phyloP scores from a whole-genome alignment of 2,797 vertebrate genomes.

The Sebastes iracundus region DNA sequence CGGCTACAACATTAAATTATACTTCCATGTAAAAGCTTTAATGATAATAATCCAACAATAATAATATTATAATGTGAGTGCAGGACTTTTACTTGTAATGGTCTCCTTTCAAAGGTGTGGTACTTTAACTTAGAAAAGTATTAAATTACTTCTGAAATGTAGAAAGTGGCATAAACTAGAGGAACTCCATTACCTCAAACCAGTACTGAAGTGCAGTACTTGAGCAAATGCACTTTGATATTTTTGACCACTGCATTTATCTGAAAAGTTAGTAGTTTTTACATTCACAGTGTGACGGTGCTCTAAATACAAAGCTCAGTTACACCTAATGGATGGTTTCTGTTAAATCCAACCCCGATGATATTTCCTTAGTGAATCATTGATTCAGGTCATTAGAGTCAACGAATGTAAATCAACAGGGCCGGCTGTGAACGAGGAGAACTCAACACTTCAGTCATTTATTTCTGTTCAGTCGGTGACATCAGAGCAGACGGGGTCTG shows the following conservation, averaged over 20 bases:
- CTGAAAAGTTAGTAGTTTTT: neutral
- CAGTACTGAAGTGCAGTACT: no score
- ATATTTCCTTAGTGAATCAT: neutral
- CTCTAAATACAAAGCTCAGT: neutral
- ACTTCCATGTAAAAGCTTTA: neutral
- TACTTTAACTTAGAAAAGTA: neutral
- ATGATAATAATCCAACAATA: neutral
- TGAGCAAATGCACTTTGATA: neutral
- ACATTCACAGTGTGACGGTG: neutral
- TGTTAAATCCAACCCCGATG: neutral
- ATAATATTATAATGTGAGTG: neutral
- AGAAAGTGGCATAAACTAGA: neutral
- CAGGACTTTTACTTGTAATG: neutral
- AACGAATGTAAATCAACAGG: conserved; percentile 7
- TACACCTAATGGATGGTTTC: neutral
- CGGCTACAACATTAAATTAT: neutral
- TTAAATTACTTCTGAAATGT: neutral
- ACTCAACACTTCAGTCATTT: conserved; percentile 54
- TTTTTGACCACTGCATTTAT: neutral
- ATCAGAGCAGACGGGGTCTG: conserved; percentile 63
- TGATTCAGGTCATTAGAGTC: neutral
- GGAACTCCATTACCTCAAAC: neutral
- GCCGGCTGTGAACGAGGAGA: conserved; percentile 16
- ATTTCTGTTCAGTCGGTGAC: conserved; percentile 47
- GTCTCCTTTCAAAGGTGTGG: neutral